phyloP scores from a whole-genome alignment of 1,140 invertebrate genomes.

The Trialeurodes vaporariorum region DNA sequence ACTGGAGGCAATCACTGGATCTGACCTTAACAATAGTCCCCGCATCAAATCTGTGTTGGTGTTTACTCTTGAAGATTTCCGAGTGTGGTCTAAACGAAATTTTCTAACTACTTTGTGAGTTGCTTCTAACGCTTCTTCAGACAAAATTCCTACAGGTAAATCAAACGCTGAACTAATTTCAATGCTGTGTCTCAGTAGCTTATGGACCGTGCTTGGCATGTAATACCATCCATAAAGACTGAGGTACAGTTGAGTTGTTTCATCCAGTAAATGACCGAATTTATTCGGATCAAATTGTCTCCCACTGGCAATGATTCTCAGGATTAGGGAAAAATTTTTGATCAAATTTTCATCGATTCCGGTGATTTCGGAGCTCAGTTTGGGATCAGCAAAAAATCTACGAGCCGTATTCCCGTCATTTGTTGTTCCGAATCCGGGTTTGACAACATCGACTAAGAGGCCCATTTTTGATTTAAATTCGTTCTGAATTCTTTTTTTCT shows the following conservation, averaged over 20 bases:
- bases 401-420: slow-evolving; percentile 9
- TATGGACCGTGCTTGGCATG: slow-evolving; percentile 20
- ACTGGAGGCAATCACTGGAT: background rate
- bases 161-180: background rate
- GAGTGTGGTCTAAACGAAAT: background rate
- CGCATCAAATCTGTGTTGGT: background rate
- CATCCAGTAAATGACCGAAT: slow-evolving; percentile 22
- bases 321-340: slow-evolving; percentile 26
- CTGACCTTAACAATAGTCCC: background rate
- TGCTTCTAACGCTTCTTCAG: background rate
- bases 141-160: background rate
- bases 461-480: slow-evolving; percentile 18
- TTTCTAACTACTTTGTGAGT: background rate
- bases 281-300: slow-evolving; percentile 15
- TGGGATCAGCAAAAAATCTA: slow-evolving; percentile 19
- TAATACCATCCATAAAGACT: slow-evolving; percentile 27
- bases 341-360: slow-evolving; percentile 31
- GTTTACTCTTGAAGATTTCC: background rate
- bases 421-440: slow-evolving; percentile 10
- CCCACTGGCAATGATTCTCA: slow-evolving; percentile 28
- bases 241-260: slow-evolving; percentile 23
- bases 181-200: slow-evolving; percentile 25
- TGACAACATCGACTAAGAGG: slow-evolving; percentile 18
- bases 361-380: slow-evolving; percentile 27
- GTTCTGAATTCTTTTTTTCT: slow-evolving; percentile 21